Base-by-base conservation (phyloP, 1,140 invertebrate species). In the Metopolophium dirhodum region DNA sequence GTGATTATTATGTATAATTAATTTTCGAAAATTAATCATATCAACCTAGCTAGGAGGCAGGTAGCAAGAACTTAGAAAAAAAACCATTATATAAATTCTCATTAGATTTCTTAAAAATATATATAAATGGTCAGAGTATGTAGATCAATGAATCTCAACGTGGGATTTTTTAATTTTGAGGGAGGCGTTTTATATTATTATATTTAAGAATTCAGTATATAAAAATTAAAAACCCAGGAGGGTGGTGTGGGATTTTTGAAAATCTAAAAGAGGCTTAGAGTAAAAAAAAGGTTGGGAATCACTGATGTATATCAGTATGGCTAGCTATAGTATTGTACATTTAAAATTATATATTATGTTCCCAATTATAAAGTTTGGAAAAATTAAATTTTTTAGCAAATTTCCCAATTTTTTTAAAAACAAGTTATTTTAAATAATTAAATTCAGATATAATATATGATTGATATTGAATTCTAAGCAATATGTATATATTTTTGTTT, bases 401-500 rank as follows among this genome's bases (percentile, higher is more conserved):
- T 68, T 68, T 68, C 9, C 35, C 0, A 82, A 35, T 82, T 37
- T 0, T 82, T 82, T 83, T 83, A 8, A 35, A 37, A 26, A 1
- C 30, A 1, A 3, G 22, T 41, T 85, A 14, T 26, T 47, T 88
- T 87, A n/a, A 87, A 9, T 47, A 49, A 51, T 87, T 51, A 35
- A 49, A 49, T 51, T 49, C 30, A 49, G 7, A 51, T 18, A 51
- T 35, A 11, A 88, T 26, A 11, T 49, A 88, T 47, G 45, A 45
- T 87, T 26, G 49, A 49, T 88, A 37, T 68, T n/a, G 61, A 8
- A 22, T 68, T 68, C 26, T 90, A 90, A 61, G 89, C 26, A 45
- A 61, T 90, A 3, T 90, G n/a, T 51, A 23, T 54, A 11, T 54
- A 41, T 90, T 90, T 90, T 90, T 90, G 23, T 90, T 90, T 90